phyloP scores from a whole-genome alignment of 2,888 invertebrate genomes.

The Andrena haemorrhoa region DNA sequence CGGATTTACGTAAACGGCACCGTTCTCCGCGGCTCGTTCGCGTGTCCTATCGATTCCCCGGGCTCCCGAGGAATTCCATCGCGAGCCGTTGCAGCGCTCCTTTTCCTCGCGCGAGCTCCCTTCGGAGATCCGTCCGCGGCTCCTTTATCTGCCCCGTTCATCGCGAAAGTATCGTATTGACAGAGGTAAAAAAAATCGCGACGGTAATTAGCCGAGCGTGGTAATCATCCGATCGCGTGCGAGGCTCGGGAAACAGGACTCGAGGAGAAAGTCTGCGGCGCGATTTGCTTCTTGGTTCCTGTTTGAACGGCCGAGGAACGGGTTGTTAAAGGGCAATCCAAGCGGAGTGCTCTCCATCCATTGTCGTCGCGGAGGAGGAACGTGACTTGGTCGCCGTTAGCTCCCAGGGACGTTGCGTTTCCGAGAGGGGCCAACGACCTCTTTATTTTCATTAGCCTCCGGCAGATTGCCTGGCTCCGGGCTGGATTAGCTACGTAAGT shows the following conservation, averaged over 20 bases:
- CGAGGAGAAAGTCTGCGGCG: conserved; percentile 49
- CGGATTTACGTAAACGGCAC: conserved; percentile 51
- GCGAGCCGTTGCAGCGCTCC: background rate
- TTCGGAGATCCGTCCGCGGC: background rate
- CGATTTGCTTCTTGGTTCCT: conserved; percentile 9
- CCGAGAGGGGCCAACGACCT: conserved; percentile 59
- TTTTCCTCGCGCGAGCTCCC: background rate
- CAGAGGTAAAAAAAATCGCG: background rate
- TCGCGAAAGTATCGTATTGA: conserved; percentile 4
- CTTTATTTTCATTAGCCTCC: conserved; percentile 61
- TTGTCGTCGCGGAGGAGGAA: conserved; percentile 48
- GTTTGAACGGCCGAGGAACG: conserved; percentile 18
- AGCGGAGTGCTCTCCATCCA: conserved; percentile 54
- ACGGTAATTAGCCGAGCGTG: background rate
- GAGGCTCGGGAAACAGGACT: conserved; percentile 20
- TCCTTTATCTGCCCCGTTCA: background rate
- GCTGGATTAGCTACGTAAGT: conserved; percentile 47
- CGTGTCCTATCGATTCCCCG: conserved; percentile 33
- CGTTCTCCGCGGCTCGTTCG: conserved; percentile 25
- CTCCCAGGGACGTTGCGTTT: conserved; percentile 50
- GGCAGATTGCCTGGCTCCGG: conserved; percentile 49
- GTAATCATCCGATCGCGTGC: conserved; percentile 35
- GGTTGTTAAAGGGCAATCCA: conserved; percentile 61
- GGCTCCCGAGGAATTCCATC: conserved; percentile 17
- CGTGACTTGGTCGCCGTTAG: conserved; percentile 59